phyloP scores from a whole-genome alignment of 2,113 vertebrate species.

The Caloenas nicobarica region DNA sequence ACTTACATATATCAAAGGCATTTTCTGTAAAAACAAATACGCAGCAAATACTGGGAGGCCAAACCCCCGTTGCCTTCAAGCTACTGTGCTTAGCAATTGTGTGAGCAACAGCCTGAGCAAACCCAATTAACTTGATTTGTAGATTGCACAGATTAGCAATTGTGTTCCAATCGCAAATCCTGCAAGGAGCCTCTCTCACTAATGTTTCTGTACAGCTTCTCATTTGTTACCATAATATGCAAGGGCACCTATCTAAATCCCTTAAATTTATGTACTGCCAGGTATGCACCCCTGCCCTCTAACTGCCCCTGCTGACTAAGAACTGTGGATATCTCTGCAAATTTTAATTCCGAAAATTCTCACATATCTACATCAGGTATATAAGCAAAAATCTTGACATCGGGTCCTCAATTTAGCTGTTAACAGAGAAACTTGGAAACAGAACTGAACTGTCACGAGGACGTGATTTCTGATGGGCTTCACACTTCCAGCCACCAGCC shows the following conservation, averaged over 20 bases:
- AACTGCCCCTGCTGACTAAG: not conserved
- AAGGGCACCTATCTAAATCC: not conserved
- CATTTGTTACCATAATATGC: not conserved
- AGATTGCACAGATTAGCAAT: slow-evolving; percentile 57
- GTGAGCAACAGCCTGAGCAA: slow-evolving; percentile 53
- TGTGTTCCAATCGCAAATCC: slow-evolving; percentile 9
- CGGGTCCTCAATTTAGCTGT: not conserved
- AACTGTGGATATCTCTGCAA: not conserved
- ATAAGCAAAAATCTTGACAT: not conserved
- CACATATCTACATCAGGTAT: not conserved
- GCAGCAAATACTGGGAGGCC: slow-evolving; percentile 27
- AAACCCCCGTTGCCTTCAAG: slow-evolving; percentile 37
- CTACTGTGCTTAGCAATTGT: slow-evolving; percentile 28
- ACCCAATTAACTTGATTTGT: slow-evolving; percentile 57
- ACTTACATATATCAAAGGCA: slow-evolving; percentile 61
- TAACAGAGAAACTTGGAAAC: not conserved
- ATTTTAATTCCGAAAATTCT: not conserved
- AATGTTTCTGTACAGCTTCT: not conserved
- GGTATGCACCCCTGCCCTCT: not conserved
- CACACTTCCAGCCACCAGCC: not conserved
- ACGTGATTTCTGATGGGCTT: not conserved
- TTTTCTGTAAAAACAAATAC: slow-evolving; percentile 50
- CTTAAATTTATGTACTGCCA: not conserved
- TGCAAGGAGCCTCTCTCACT: not conserved
- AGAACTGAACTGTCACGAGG: not conserved